These are phyloP conservation scores for Eptesicus fuscus DNA, from an alignment of 2,113 vertebrate species.

Conservation along the genomic window DNA sequence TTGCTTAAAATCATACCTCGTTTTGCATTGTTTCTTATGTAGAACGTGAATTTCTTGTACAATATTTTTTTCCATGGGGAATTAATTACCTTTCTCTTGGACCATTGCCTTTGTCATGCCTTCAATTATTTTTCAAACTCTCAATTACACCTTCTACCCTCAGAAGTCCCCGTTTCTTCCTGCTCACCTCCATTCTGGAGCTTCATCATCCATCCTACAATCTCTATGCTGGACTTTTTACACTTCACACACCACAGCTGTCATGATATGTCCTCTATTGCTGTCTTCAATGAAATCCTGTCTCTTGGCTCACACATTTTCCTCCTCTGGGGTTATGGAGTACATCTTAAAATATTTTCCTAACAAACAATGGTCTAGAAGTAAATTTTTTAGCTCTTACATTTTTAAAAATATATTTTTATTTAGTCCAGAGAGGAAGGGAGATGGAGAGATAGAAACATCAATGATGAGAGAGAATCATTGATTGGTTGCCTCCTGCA, in stretches of 20 bases:
- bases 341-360: not conserved
- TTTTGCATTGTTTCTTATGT: not conserved
- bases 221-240: not conserved
- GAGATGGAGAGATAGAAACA: not conserved
- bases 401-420: not conserved
- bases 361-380: not conserved
- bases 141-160: not conserved
- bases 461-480: not conserved
- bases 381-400: not conserved
- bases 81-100: not conserved
- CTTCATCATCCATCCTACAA: not conserved
- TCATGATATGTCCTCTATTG: fast-evolving
- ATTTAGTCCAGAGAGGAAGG: not conserved
- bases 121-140: not conserved
- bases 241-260: not conserved
- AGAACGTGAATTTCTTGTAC: not conserved
- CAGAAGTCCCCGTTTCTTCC: fast-evolving
- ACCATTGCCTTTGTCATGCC: not conserved
- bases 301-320: not conserved
- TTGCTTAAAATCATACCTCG: not conserved
- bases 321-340: not conserved
- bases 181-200: not conserved
- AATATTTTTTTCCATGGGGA: not conserved
- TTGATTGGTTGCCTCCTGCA: not conserved
- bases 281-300: not conserved